These are phyloP conservation scores for Echinops telfairi DNA, from an alignment of 2,113 vertebrate genomes.

Conservation along the genomic window DNA sequence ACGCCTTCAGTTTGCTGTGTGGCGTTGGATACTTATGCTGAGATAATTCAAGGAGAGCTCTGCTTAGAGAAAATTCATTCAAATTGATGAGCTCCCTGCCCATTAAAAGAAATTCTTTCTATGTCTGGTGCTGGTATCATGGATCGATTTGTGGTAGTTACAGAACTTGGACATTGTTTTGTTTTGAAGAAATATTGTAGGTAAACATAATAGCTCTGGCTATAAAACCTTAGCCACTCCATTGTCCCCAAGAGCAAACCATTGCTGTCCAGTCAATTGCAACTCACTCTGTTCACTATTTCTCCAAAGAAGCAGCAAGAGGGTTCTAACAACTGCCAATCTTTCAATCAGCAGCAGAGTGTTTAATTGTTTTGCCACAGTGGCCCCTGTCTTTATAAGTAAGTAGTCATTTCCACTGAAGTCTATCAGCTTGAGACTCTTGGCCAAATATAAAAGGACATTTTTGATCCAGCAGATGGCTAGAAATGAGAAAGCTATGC, in stretches of 20 bases:
- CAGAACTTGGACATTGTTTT: slow-evolving; percentile 12
- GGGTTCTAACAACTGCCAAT: not conserved
- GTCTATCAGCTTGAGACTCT: not conserved
- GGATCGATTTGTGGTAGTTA: not conserved
- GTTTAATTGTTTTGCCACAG: not conserved
- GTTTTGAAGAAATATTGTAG: slow-evolving; percentile 27
- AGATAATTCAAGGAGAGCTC: slow-evolving; percentile 24
- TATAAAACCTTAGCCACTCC: not conserved
- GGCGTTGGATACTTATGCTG: not conserved
- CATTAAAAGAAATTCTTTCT: slow-evolving; percentile 30
- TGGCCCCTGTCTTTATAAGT: not conserved
- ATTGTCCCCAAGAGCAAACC: no score
- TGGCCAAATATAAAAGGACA: slow-evolving; percentile 30
- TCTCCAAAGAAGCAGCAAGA: not conserved
- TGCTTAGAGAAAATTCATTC: slow-evolving; percentile 25
- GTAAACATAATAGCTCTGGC: not conserved
- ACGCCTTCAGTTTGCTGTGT: slow-evolving; percentile 16
- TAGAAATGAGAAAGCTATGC: not conserved
- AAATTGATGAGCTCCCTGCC: not conserved
- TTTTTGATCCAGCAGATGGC: not conserved
- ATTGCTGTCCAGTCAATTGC: no score
- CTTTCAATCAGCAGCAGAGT: not conserved
- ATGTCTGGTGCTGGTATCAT: not conserved
- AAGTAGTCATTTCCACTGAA: not conserved
- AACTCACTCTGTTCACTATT: no score